Conservation (phyloP, 2,888 invertebrate species). For the Pristionchus arcanus region DNA sequence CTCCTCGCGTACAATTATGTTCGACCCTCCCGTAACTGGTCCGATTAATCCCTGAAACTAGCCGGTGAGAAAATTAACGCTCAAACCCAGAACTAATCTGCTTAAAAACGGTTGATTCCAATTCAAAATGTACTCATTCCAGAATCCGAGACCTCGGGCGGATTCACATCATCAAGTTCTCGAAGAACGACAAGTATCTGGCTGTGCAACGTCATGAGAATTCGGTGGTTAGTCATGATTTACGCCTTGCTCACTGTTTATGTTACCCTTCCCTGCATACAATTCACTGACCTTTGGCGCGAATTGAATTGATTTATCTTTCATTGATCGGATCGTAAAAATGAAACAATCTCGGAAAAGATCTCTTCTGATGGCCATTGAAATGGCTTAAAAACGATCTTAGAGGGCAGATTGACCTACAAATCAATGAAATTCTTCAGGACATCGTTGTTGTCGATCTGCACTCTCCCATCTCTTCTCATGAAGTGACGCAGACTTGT, state of each 20-base stretch:
- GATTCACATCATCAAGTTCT: conserved; percentile 50
- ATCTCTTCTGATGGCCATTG: neutral
- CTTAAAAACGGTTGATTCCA: neutral
- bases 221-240: conserved; percentile 37
- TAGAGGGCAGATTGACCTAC: no score
- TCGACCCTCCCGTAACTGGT: neutral
- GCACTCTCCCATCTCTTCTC: neutral
- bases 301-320: no score
- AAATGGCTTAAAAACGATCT: no score
- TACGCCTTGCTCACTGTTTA: neutral
- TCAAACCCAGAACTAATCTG: no score
- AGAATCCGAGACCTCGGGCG: conserved; percentile 45
- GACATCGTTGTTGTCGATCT: conserved; percentile 44
- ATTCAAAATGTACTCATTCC: neutral
- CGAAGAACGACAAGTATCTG: conserved; percentile 36
- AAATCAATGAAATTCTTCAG: conserved; percentile 9
- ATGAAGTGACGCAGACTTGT: conserved; percentile 44
- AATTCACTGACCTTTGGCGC: neutral
- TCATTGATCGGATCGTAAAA: no score
- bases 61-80: neutral
- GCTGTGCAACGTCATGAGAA: conserved; percentile 50
- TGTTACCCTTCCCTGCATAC: neutral
- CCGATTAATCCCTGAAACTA: neutral
- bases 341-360: no score
- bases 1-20: neutral